Evolutionary conservation across 2,113 vertebrate species (phyloP).

Genomic region (Amphiprion percula): DNA sequence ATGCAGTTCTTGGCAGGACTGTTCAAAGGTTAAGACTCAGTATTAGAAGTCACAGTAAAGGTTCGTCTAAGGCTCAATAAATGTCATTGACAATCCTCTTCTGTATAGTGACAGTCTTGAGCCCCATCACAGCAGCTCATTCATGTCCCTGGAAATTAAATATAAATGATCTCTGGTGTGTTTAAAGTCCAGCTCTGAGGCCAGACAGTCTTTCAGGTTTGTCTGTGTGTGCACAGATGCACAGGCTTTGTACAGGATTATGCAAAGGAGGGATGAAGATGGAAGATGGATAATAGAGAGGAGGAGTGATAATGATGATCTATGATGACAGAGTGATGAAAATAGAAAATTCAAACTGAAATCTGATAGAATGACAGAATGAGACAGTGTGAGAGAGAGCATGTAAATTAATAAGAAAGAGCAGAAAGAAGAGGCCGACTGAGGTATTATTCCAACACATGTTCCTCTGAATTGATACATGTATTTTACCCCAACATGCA

Average conservation of each 20-base stretch:
- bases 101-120: neutral
- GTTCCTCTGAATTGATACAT: no score
- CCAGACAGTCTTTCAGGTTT: neutral
- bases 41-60: no score
- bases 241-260: neutral
- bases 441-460: neutral
- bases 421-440: neutral
- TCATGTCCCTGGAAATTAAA: neutral
- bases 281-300: neutral
- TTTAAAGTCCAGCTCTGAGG: neutral
- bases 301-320: neutral
- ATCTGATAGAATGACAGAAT: neutral
- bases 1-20: no score
- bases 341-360: conserved; percentile 1
- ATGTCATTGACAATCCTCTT: neutral
- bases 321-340: neutral
- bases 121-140: neutral
- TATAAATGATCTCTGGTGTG: conserved; percentile 3
- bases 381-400: neutral
- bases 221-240: neutral
- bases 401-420: neutral
- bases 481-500: no score
- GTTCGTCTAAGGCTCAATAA: no score
- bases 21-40: no score
- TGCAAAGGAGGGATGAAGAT: neutral